A percentile compares a stretch with the other conserved stretches of the same genome.
Conservation (phyloP, 2,888 invertebrate genomes). For the Pachycephus smyrnensis region DNA sequence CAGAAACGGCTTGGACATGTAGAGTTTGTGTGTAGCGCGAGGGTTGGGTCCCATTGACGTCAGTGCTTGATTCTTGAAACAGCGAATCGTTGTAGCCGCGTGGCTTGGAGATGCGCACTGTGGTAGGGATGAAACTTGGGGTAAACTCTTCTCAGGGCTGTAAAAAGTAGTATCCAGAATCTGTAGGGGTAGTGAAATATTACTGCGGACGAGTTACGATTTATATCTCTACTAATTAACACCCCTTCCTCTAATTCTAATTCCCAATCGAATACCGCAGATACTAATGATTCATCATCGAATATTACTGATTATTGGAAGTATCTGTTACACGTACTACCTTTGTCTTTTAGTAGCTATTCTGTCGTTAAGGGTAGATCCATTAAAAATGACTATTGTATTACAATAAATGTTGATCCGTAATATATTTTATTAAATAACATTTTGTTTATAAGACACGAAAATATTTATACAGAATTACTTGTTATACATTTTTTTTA, state of each 20-base stretch:
- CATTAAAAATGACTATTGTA: too few relatives aligned
- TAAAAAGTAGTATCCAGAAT: background rate
- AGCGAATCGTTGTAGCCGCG: slow-evolving; percentile 2
- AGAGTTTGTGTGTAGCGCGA: background rate
- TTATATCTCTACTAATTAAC: too few relatives aligned
- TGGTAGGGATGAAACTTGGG: background rate
- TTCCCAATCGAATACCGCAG: too few relatives aligned
- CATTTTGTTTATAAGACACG: background rate
- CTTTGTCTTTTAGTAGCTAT: too few relatives aligned
- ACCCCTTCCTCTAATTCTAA: too few relatives aligned
- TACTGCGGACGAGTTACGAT: background rate
- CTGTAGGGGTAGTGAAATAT: background rate
- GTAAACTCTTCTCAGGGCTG: background rate
- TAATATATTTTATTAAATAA: too few relatives aligned
- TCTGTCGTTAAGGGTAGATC: too few relatives aligned
- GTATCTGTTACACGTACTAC: too few relatives aligned
- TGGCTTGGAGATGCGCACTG: background rate
- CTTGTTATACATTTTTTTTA: background rate
- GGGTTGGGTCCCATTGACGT: slow-evolving; percentile 41
- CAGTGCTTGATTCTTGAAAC: slow-evolving; percentile 39
- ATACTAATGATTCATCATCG: too few relatives aligned
- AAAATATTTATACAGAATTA: background rate
- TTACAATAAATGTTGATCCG: too few relatives aligned
- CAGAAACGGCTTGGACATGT: background rate
- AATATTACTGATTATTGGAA: too few relatives aligned